Base-by-base conservation (phyloP, 2,113 vertebrate species). In the Brachypteracias leptosomus region DNA sequence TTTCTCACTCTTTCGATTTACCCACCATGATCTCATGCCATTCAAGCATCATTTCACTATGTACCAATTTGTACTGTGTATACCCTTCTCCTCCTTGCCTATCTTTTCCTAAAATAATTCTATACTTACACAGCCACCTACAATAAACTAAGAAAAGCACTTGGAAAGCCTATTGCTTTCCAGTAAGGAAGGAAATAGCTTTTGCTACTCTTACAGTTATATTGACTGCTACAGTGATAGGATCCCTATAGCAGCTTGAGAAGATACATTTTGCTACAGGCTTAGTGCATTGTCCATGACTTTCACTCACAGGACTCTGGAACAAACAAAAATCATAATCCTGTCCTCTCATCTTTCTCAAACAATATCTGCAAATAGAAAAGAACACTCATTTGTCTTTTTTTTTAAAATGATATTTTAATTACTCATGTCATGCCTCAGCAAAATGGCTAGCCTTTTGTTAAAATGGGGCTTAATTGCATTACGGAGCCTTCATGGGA, bases 391-490 rank as follows among this genome's bases (percentile, higher is more conserved):
- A 90, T 95, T 97, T 96, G 73, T 96, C 91, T 93, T 96, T 96
- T 96, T 96, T 97, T 95, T 95, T 84, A 75, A 96, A 97, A 95
- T 96, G 12, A 96, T 96, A 96, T 96, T 97, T 96, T 97, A 97
- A 97, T 97, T 97, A 97, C 89, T 97, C 91, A 96, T 94, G 90
- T 94, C 87, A 17, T 87, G 96, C 85, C 80, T 93, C 92, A 88
- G 93, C 87, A 94, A 95, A 97, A 93, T 95, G 96, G 97, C 79
- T 90, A 97, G 96, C 81, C 90, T 92, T 96, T 96, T 97, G 96
- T 95, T 97, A 96, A 97, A 90, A 93, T 81, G 97, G 92, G 94
- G 93, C 94, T 97, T 98, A 98, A 98, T 98, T 98, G 93, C 92
- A 4, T 85, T 96, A 92, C 0, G 93, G 96, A 96, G 93, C 92